Conservation (phyloP, 2,888 invertebrate genomes). For the Spatulosminthurus flaviceps region DNA sequence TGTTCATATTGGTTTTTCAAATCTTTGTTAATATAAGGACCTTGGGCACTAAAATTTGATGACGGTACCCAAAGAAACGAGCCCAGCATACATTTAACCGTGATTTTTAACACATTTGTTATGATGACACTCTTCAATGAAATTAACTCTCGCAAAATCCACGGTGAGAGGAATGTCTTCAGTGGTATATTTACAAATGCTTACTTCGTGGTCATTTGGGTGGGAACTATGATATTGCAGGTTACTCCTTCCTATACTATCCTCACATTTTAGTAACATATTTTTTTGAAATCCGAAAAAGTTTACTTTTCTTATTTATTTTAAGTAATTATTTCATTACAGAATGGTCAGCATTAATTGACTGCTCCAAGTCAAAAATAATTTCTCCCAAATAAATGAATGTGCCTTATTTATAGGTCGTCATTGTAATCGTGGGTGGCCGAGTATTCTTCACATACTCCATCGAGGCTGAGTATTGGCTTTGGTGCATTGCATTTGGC, state of each 20-base stretch:
- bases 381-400: no score
- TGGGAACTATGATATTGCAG: constrained; percentile 71
- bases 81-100: constrained; percentile 71
- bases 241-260: no score
- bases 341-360: no score
- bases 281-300: no score
- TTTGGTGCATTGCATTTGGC: constrained; percentile 72
- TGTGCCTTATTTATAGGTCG: constrained; percentile 63
- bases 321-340: no score
- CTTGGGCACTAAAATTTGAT: constrained; percentile 70
- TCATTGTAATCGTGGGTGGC: constrained; percentile 72
- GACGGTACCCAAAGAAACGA: constrained; percentile 65
- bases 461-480: constrained; percentile 71
- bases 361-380: no score
- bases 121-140: constrained; percentile 77
- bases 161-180: constrained; percentile 74
- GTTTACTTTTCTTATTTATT: background rate
- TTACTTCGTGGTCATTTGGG: constrained; percentile 73
- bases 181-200: constrained; percentile 71
- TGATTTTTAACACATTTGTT: constrained; percentile 76
- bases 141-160: constrained; percentile 74
- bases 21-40: no score
- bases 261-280: no score
- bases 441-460: constrained; percentile 70
- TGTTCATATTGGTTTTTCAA: no score